Evolutionary conservation across 2,113 vertebrate genomes (phyloP).

Genomic region (Catharus bicknelli): DNA sequence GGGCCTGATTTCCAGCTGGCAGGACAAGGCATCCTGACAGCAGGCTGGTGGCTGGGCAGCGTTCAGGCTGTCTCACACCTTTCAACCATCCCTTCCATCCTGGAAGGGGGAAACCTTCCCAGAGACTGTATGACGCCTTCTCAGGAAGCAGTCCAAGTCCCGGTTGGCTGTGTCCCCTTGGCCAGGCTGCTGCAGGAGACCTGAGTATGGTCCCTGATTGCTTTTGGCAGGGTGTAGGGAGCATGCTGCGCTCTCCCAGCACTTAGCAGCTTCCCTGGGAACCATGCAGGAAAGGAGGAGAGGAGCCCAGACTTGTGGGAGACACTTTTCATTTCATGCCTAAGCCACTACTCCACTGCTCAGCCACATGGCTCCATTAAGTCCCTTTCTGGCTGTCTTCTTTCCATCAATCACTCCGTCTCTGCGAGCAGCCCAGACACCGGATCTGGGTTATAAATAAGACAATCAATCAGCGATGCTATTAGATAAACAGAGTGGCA

Average conservation of each 20-base stretch:
- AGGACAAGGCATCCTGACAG: neutral
- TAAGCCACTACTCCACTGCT: constrained; percentile 1
- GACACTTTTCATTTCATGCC: constrained; percentile 43
- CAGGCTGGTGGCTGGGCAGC: neutral
- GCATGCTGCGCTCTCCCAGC: neutral
- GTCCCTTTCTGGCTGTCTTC: constrained; percentile 43
- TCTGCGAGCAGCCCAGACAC: constrained; percentile 25
- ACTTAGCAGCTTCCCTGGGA: neutral
- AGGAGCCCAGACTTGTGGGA: constrained; percentile 57
- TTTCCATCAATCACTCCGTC: constrained; percentile 61
- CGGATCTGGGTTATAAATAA: constrained; percentile 68
- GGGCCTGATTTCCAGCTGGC: neutral
- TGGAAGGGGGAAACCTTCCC: neutral
- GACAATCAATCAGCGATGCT: constrained; percentile 62
- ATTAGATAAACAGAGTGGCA: constrained; percentile 69
- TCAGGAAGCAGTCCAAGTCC: neutral
- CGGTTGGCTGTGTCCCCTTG: neutral
- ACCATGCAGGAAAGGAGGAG: neutral
- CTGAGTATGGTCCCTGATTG: neutral
- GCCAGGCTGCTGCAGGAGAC: neutral
- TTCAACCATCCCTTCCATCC: neutral
- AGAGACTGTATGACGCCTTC: neutral
- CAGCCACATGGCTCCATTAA: constrained; percentile 60
- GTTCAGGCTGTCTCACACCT: neutral
- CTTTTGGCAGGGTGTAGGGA: neutral